These are phyloP conservation scores for Steinernema feltiae DNA, from an alignment of 1,140 invertebrate species.

Conservation along the genomic window DNA sequence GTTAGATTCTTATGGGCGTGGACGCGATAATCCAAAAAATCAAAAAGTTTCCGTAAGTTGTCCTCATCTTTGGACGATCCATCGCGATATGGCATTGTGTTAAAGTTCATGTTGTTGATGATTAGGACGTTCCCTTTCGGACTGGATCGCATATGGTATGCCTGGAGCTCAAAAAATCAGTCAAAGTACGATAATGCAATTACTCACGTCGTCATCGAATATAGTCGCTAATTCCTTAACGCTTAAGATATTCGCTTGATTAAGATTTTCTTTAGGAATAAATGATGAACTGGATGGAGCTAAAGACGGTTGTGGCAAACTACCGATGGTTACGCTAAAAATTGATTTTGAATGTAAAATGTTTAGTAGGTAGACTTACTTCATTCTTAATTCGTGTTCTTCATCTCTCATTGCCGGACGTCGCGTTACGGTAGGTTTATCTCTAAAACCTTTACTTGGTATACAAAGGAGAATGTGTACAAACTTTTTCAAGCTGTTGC, in stretches of 20 bases:
- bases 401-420: background rate
- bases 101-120: conserved; percentile 28
- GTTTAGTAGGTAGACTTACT: background rate
- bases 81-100: conserved; percentile 26
- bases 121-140: conserved; percentile 32
- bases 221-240: too few relatives aligned
- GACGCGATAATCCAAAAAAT: conserved; percentile 19
- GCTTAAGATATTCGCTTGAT: too few relatives aligned
- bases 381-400: background rate
- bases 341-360: too few relatives aligned
- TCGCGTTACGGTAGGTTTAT: background rate
- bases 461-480: background rate
- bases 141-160: background rate
- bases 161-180: background rate
- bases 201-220: too few relatives aligned
- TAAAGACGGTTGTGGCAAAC: too few relatives aligned
- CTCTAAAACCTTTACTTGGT: background rate
- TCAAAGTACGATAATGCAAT: too few relatives aligned
- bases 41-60: conserved; percentile 24
- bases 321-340: too few relatives aligned
- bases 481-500: background rate
- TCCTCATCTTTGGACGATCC: conserved; percentile 22
- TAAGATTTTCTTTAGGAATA: too few relatives aligned
- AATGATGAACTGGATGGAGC: too few relatives aligned
- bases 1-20: conserved; percentile 21